Base-by-base conservation (phyloP, 2,888 invertebrate genomes). In the Cryptops parisi region DNA sequence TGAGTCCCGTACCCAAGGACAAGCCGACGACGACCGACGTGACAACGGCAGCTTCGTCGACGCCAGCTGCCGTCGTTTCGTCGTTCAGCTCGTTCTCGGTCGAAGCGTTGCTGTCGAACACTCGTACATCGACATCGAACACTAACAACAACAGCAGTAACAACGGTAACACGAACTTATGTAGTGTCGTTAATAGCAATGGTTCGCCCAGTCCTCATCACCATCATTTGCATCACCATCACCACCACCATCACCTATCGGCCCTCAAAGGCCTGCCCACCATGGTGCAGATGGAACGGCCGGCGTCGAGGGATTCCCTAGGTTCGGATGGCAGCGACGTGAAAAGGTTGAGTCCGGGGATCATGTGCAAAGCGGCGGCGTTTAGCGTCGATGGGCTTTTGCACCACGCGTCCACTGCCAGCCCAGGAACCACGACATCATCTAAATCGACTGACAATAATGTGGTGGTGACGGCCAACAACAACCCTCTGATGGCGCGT, bases 381-480 rank as follows among this genome's bases (percentile, higher is more conserved):
- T 56, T 56, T 45, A 52, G 46, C 21, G 54, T 56, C 19, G 56
- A 56, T 38, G 56, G 56, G 9, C 52, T 56, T 19, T 38, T 56
- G 24, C 54, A 56, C 23, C 25, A 25, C 24, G 9, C 46, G 33
- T 33, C 33, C 6, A 9, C 33, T 33, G 9, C 33, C 33, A 15
- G 33, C 33, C 43, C 43, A n/a, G 17, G 19, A n/a, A 12, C 43
- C 6, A 17, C 9, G n/a, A 9, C 17, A 43, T 5, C 43, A 43
- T 12, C 41, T 17, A 0, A 22, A 47, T 17, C 5, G 9, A 6
- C 33, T 33, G 33, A 47, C 23, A 12, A 9, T 22, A 5, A 47
- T 22, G 22, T 6, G 21, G 46, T 21, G 9, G 17, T 45, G 4
- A 22, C 17, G 22, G 17, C 27, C 22, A 27, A 25, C 19, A 22